phyloP scores from a whole-genome alignment of 2,797 vertebrate genomes.

The Sebastes hubbsi region DNA sequence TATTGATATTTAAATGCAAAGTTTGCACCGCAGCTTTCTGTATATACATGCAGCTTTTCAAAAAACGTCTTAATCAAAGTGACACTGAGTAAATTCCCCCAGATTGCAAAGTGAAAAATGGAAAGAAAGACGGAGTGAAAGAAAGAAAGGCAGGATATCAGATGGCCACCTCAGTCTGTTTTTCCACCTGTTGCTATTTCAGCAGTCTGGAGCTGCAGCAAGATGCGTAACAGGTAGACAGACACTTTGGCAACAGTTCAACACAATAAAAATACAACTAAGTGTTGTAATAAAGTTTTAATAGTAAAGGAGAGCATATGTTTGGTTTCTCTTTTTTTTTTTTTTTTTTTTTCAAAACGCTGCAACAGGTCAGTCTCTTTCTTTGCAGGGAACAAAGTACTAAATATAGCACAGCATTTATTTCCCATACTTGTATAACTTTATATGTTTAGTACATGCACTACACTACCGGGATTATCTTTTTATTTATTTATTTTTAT shows the following conservation, averaged over 20 bases:
- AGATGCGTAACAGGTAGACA: constrained; percentile 54
- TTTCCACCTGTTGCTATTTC: constrained; percentile 65
- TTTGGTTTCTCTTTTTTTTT: background rate
- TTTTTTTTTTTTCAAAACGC: background rate
- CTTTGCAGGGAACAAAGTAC: background rate
- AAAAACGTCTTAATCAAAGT: background rate
- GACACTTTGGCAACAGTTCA: background rate
- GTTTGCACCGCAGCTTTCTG: background rate
- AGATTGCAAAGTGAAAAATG: background rate
- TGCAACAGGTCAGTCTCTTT: background rate
- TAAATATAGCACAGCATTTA: too few species aligned
- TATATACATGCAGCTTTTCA: background rate
- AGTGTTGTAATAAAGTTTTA: constrained; percentile 6
- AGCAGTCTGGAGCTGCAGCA: constrained; percentile 29
- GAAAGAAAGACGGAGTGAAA: background rate
- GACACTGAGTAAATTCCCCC: background rate
- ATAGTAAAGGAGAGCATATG: background rate
- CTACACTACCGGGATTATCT: too few species aligned
- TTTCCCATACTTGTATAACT: too few species aligned
- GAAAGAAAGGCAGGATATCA: background rate
- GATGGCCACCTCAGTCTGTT: background rate
- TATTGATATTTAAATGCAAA: background rate
- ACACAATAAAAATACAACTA: background rate
- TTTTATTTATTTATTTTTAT: too few species aligned
- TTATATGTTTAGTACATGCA: too few species aligned